A percentile compares a stretch with the other conserved stretches of the same genome.
These are phyloP conservation scores for Trachymyrmex cornetzi DNA, from an alignment of 1,140 invertebrate genomes.

Conservation along the genomic window DNA sequence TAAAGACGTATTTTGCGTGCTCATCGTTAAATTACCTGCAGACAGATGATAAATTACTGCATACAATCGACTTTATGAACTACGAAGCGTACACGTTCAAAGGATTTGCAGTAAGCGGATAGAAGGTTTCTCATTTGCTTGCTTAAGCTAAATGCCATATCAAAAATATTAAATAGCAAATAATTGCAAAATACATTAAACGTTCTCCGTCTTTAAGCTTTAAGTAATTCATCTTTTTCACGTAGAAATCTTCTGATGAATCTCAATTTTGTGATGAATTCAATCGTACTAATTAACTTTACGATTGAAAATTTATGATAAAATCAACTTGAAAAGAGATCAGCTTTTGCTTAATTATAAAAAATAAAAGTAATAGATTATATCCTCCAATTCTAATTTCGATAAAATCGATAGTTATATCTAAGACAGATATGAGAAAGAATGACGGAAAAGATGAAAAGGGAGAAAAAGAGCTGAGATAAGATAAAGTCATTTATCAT, in stretches of 20 bases:
- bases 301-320: background rate
- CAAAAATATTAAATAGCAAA: conserved; percentile 27
- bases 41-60: conserved; percentile 46
- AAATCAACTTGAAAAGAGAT: background rate
- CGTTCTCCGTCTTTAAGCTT: background rate
- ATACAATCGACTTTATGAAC: conserved; percentile 35
- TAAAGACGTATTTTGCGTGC: conserved; percentile 15
- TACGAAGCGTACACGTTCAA: conserved; percentile 18
- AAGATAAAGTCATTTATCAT: conserved; percentile 50
- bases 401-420: conserved; percentile 43
- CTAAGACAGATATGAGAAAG: background rate
- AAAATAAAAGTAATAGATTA: conserved; percentile 46
- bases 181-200: background rate
- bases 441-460: conserved; percentile 4
- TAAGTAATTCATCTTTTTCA: background rate
- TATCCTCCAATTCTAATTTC: conserved; percentile 13
- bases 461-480: background rate
- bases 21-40: conserved; percentile 39
- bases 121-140: conserved; percentile 5
- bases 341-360: background rate
- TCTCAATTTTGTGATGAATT: background rate
- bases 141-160: background rate
- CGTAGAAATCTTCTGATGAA: background rate
- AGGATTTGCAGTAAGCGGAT: conserved; percentile 46
- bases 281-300: conserved; percentile 9